phyloP scores from a whole-genome alignment of 2,113 vertebrate species.

The Gila orcuttii region DNA sequence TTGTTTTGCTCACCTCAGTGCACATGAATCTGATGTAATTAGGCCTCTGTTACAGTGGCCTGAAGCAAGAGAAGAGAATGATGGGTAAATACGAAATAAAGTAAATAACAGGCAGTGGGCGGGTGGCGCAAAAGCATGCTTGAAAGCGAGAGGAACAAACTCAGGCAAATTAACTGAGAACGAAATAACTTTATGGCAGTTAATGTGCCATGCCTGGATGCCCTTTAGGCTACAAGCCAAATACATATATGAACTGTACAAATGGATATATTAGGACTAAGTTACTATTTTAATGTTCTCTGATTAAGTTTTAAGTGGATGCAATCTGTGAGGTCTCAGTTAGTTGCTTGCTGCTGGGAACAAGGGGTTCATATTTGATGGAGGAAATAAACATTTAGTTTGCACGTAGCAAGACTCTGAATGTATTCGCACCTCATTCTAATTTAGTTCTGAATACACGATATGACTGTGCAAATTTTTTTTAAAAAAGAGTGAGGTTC shows the following conservation, averaged over 20 bases:
- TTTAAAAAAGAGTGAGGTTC: neutral
- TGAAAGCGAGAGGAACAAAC: neutral
- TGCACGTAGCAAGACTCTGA: neutral
- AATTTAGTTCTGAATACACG: neutral
- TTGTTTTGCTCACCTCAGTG: conserved; percentile 53
- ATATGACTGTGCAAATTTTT: neutral
- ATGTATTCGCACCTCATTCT: neutral
- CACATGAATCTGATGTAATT: conserved; percentile 49
- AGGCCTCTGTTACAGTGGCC: conserved; percentile 17
- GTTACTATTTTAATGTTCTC: neutral
- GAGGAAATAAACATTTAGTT: neutral
- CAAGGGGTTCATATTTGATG: neutral
- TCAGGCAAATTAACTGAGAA: neutral
- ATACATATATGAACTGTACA: neutral
- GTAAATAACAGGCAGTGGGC: neutral
- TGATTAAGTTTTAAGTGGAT: neutral
- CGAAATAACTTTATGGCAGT: neutral
- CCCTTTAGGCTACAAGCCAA: neutral
- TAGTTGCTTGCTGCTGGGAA: neutral
- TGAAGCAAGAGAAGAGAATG: neutral
- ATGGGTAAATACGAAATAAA: conserved; percentile 5
- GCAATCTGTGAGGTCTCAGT: neutral
- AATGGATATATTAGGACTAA: neutral
- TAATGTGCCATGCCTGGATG: neutral
- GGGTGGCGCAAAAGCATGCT: neutral